These are phyloP conservation scores for Nomada ferruginata DNA, from an alignment of 2,888 invertebrate species.

Conservation along the genomic window DNA sequence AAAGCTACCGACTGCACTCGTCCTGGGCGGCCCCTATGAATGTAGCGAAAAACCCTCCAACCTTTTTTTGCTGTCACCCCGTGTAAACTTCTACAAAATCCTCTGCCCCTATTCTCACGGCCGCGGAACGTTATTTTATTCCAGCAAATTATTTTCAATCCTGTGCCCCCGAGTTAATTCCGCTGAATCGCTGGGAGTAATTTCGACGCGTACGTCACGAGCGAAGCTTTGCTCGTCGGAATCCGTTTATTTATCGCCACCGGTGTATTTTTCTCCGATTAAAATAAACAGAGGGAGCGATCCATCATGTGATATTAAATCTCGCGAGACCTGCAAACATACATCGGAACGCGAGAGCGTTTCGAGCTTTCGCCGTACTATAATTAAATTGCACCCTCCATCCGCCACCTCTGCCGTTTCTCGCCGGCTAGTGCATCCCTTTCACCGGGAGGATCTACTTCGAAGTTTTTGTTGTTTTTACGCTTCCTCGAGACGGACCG, in stretches of 20 bases:
- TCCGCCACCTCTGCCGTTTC: conserved; percentile 6
- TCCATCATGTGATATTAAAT: conserved; percentile 48
- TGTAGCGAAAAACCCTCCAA: background rate
- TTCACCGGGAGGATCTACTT: background rate
- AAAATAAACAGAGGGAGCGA: conserved; percentile 10
- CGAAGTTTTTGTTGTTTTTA: conserved; percentile 28
- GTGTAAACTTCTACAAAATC: too few species aligned
- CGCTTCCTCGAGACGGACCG: conserved; percentile 6
- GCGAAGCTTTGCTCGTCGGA: background rate
- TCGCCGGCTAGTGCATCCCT: background rate
- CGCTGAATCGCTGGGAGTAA: background rate
- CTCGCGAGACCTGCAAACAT: conserved; percentile 37
- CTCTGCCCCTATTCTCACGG: background rate
- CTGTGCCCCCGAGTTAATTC: background rate
- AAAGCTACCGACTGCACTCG: conserved; percentile 32
- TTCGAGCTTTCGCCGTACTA: conserved; percentile 36
- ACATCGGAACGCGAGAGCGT: conserved; percentile 31
- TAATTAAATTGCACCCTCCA: conserved; percentile 47
- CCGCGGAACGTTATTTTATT: background rate
- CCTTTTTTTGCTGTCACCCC: background rate
- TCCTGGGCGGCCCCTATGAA: conserved; percentile 2
- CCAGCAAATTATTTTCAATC: conserved; percentile 7
- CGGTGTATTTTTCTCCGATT: conserved; percentile 3
- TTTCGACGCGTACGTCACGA: background rate
- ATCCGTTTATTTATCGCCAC: conserved; percentile 1